Evolutionary conservation across 2,113 vertebrate genomes (phyloP).

Genomic region (Herpetotheres cachinnans): DNA sequence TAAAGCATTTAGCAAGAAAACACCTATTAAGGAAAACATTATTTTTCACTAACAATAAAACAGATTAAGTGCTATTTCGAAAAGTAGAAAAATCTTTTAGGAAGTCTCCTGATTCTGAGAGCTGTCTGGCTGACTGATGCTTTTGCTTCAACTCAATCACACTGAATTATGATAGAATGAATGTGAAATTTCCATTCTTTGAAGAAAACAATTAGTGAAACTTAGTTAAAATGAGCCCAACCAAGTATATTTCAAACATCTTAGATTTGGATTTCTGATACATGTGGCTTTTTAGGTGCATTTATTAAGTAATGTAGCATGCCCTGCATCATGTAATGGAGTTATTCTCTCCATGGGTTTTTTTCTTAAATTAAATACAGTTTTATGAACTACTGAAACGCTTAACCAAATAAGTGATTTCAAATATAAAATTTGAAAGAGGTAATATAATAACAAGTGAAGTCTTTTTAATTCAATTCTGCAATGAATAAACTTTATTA

Average conservation of each 20-base stretch:
- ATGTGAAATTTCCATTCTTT: not conserved
- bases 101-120: not conserved
- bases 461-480: not conserved
- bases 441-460: not conserved
- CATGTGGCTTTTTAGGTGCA: not conserved
- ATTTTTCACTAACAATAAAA: not conserved
- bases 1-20: not conserved
- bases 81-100: not conserved
- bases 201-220: not conserved
- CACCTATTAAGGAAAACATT: not conserved
- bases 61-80: not conserved
- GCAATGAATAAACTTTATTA: not conserved
- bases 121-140: not conserved
- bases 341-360: not conserved
- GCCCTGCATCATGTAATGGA: not conserved
- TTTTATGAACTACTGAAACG: not conserved
- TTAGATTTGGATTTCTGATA: not conserved
- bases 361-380: not conserved
- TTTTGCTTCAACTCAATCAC: not conserved
- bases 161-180: not conserved
- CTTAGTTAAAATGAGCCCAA: not conserved
- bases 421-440: not conserved
- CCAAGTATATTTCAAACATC: not conserved
- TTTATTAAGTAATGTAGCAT: not conserved
- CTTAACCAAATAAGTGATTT: not conserved